Evolutionary conservation across 2,113 vertebrate species (phyloP), one percentile per base, ranked within the genome.

Genomic region (Zosterops lateralis): DNA sequence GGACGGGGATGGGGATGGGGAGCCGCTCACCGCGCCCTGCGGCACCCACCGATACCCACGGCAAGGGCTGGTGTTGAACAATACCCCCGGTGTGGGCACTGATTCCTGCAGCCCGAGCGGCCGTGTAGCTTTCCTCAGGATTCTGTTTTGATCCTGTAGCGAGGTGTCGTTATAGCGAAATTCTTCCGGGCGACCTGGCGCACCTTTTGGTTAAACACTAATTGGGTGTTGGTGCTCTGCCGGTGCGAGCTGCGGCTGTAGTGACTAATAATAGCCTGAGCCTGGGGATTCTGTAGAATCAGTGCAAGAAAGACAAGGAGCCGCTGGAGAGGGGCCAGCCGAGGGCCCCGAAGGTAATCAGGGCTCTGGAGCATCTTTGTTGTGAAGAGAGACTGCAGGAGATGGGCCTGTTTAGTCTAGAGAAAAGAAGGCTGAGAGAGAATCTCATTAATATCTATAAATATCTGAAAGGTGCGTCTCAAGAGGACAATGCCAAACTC

Each of bases 211-310:
- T 89, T 72, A 58, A 94, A 56, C 44, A 2, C 72, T 47, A 4
- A 18, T 80, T 53, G 89, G 89, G 92, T 93, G 92, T 86, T 80
- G 91, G 79, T 53, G 84, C 78, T 86, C 24, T 34, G 86, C 58
- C 53, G 73, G 38, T 89, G 87, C 44, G 82, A 71, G 92, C 51
- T 87, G 90, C 73, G 11, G 61, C 36, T 72, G 90, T 54, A 66
- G 10, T 67, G 86, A 76, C 38, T 61, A 54, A 61, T 28, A 54
- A 60, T 21, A 58, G 38, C 87, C 51, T 22, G 22, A 58, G 60
- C 36, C 0, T 42, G 21, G 3, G 16, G 28, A 1, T 53, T 78
- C 70, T 36, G 71, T 70, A 76, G 34, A 75, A 75, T 56, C 47
- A 36, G 31, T 48, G 21, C n/a, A 47, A 61, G 29, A 17, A 75